Conservation (phyloP, 2,888 invertebrate genomes). For the Melanargia galathea region DNA sequence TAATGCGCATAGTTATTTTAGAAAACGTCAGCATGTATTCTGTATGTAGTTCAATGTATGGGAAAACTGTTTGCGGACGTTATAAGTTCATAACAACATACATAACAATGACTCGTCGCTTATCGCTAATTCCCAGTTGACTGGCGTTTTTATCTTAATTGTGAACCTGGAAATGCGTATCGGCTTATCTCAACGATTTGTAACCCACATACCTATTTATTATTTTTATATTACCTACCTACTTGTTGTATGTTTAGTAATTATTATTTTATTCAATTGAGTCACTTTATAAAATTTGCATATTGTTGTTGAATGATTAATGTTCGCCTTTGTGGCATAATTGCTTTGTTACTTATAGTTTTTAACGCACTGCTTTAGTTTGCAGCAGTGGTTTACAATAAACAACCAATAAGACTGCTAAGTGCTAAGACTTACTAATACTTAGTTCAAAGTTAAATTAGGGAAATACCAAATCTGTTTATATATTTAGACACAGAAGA, state of each 20-base stretch:
- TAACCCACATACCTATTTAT: conserved; percentile 18
- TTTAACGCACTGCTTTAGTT: neutral
- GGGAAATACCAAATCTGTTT: no score
- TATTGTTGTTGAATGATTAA: conserved; percentile 9
- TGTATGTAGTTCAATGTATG: conserved; percentile 2
- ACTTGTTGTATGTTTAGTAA: neutral
- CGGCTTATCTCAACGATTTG: conserved; percentile 25
- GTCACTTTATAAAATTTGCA: neutral
- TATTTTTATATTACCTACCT: conserved; percentile 10
- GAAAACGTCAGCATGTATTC: conserved; percentile 15
- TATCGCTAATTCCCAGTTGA: conserved; percentile 56
- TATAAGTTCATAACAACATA: conserved; percentile 34
- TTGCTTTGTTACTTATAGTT: conserved; percentile 11
- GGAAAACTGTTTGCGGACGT: neutral
- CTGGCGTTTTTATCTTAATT: conserved; percentile 49
- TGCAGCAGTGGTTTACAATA: neutral
- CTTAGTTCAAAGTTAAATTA: no score
- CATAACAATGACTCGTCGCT: conserved; percentile 42
- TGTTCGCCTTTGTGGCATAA: neutral
- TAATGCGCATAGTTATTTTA: conserved; percentile 11
- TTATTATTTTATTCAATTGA: conserved; percentile 3
- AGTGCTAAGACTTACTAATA: no score
- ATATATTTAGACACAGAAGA: no score
- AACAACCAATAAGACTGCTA: neutral
- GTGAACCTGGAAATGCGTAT: conserved; percentile 37